Percentiles rank a stretch among this genome's conserved stretches.
These are phyloP conservation scores for Ceratina calcarata DNA, from an alignment of 1,140 invertebrate species.

Conservation along the genomic window DNA sequence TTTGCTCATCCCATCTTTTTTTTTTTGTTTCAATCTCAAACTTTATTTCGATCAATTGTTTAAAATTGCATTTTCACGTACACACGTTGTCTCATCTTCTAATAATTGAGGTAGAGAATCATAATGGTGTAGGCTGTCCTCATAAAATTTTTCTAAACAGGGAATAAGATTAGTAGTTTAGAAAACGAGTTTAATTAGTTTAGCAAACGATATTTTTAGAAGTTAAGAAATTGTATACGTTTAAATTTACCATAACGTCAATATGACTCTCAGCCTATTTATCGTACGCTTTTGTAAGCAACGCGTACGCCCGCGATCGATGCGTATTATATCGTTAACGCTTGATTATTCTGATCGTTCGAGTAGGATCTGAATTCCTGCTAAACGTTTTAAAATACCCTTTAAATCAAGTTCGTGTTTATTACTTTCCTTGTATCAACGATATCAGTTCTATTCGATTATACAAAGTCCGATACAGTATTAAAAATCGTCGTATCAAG, in stretches of 20 bases:
- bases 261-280: not conserved
- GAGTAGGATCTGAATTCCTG: conserved; percentile 24
- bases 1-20: not conserved
- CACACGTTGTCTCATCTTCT: conserved; percentile 1
- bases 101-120: no score
- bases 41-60: not conserved
- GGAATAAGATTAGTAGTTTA: no score
- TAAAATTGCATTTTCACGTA: not conserved
- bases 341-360: conserved; percentile 27
- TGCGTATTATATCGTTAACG: not conserved
- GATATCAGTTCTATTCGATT: conserved; percentile 5
- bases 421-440: conserved; percentile 14
- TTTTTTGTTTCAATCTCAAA: not conserved
- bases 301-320: conserved; percentile 2
- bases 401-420: conserved; percentile 25
- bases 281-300: not conserved
- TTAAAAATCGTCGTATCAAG: conserved; percentile 15
- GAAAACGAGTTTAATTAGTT: no score
- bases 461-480: conserved; percentile 22
- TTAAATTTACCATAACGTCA: no score
- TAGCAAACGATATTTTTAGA: no score
- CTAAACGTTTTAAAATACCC: conserved; percentile 22
- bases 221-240: no score
- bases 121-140: no score
- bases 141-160: no score